Conservation (phyloP, 1,140 invertebrate species). For the Drosophila gunungcola region DNA sequence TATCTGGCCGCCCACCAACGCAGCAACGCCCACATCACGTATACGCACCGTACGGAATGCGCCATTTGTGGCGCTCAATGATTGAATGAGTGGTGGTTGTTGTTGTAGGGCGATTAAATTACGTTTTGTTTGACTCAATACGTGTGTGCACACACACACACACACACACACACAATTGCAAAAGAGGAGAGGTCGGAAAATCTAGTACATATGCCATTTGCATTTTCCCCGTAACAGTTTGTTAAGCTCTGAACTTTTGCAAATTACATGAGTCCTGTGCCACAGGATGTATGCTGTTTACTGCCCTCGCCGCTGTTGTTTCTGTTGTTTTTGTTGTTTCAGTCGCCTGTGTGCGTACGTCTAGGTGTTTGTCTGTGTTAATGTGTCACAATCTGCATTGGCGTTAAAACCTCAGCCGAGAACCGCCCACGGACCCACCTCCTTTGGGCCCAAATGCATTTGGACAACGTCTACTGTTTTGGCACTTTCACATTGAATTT, state of each 20-base stretch:
- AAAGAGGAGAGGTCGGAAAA: conserved; percentile 23
- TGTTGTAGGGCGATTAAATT: conserved; percentile 63
- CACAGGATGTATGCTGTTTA: conserved; percentile 68
- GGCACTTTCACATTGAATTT: conserved; percentile 77
- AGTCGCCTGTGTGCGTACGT: conserved; percentile 17
- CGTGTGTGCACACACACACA: conserved; percentile 6
- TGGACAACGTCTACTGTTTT: conserved; percentile 58
- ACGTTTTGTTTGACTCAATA: conserved; percentile 56
- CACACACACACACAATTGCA: not conserved
- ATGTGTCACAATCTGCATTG: conserved; percentile 66
- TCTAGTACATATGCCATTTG: conserved; percentile 69
- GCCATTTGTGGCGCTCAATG: conserved; percentile 52
- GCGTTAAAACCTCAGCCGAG: conserved; percentile 41
- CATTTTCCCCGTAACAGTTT: conserved; percentile 74
- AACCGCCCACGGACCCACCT: not conserved
- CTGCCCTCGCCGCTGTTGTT: conserved; percentile 30
- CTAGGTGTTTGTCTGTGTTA: conserved; percentile 62
- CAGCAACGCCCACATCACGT: conserved; percentile 8
- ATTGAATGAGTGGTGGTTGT: conserved; percentile 54
- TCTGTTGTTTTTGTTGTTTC: conserved; percentile 4
- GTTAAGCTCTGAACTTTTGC: conserved; percentile 82
- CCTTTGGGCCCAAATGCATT: conserved; percentile 44
- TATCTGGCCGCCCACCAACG: conserved; percentile 13
- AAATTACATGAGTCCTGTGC: conserved; percentile 78
- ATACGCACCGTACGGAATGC: conserved; percentile 40